These are phyloP conservation scores for Burhinus bistriatus DNA, from an alignment of 2,113 vertebrate species.

Conservation along the genomic window DNA sequence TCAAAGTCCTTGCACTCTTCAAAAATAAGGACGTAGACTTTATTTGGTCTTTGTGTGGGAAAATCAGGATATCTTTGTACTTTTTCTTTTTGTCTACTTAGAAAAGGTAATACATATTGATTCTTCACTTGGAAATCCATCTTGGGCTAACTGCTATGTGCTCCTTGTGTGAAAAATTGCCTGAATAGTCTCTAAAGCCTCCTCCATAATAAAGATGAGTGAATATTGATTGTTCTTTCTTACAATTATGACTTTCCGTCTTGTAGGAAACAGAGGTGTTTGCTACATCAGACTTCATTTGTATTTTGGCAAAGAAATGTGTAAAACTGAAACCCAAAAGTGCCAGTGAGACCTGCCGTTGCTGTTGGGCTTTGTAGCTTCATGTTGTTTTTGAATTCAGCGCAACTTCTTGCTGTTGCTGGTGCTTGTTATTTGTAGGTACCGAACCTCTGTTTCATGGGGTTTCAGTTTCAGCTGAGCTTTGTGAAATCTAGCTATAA, in stretches of 20 bases:
- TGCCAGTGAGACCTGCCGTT: background rate
- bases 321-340: background rate
- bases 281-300: background rate
- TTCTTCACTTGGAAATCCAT: background rate
- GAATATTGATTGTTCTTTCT: background rate
- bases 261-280: background rate
- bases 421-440: background rate
- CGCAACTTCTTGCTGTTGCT: background rate
- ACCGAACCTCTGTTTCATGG: background rate
- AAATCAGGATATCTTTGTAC: background rate
- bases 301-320: background rate
- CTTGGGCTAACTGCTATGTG: background rate
- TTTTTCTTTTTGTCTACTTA: background rate
- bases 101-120: background rate
- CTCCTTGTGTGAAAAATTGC: background rate
- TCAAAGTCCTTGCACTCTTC: background rate
- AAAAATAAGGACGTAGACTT: background rate
- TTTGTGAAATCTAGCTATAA: background rate
- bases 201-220: background rate
- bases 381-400: fast-evolving
- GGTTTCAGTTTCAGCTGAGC: background rate
- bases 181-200: background rate
- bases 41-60: background rate
- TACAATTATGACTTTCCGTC: background rate
- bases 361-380: background rate